Base-by-base conservation (phyloP, 2,888 invertebrate genomes). In the Coleophora deauratella region DNA sequence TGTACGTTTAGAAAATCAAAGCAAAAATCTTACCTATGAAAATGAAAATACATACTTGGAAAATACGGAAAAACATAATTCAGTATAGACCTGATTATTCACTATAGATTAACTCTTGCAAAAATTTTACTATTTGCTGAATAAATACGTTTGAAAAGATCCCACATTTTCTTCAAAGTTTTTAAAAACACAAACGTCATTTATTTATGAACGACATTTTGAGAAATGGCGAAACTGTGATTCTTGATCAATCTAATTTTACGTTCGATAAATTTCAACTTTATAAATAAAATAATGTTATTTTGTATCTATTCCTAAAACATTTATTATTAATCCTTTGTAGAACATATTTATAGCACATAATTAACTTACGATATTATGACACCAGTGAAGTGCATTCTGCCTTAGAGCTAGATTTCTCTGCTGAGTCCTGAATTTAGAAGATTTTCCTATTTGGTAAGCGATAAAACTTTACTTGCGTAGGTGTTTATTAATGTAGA, bases 181-280 rank as follows among this genome's bases (percentile, higher is more conserved):
- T n/a, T n/a, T n/a, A n/a, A 6, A 21, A 21, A 21, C 6, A 21
- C 3, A 21, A 21, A 4, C 3, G 6, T 21, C 6, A 21, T 21
- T 28, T 37, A 46, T 60, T 65, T 58, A 55, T 50, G 51, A 61
- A 61, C 59, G 35, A 50, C 58, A 56, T 71, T 67, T 70, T 72
- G 68, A 72, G 78, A 75, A 81, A 82, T 82, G 82, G 84, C 82
- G 81, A 81, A 73, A 73, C 74, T 72, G 74, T 74, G 70, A 65
- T 59, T 72, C 66, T 66, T 68, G 59, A 68, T 71, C 63, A 71
- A 66, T 70, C 59, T 71, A 68, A 65, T 21, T 72, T 62, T 62
- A 59, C 55, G 55, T 65, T 62, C 65, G 50, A 55, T 62, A 60
- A 43, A 49, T 60, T 54, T 52, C 52, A 55, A 53, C 63, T 69